Percentiles rank a stretch among this genome's conserved stretches.
Conservation (phyloP, 2,888 invertebrate genomes). For the Agrochola lota region DNA sequence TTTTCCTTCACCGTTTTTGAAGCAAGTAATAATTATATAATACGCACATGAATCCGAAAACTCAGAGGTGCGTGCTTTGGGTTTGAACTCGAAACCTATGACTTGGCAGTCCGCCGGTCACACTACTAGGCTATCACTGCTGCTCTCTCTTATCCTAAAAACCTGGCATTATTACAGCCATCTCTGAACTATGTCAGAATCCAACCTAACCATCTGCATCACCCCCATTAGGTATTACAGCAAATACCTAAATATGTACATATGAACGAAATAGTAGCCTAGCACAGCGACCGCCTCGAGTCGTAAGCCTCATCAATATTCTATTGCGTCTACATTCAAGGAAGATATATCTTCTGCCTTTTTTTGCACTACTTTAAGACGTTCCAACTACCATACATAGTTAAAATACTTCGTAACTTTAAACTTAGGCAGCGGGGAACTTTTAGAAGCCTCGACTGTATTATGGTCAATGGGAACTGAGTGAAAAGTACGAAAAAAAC, state of each 20-base stretch:
- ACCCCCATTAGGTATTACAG: conserved; percentile 51
- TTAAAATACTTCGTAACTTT: conserved; percentile 78
- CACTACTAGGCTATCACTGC: too few species aligned
- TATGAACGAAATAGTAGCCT: conserved; percentile 51
- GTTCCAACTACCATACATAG: conserved; percentile 67
- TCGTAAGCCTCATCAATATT: conserved; percentile 68
- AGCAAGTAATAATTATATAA: too few species aligned
- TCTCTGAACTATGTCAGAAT: background rate
- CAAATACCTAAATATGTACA: conserved; percentile 67
- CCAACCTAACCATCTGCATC: conserved; percentile 21
- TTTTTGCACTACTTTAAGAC: conserved; percentile 65
- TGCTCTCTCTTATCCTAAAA: background rate
- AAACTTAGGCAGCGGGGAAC: conserved; percentile 73
- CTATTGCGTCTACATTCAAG: conserved; percentile 63
- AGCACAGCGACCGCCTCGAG: conserved; percentile 44
- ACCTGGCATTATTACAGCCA: background rate
- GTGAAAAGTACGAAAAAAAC: conserved; percentile 76
- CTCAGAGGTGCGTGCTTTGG: too few species aligned
- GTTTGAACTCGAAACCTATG: too few species aligned
- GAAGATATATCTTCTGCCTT: conserved; percentile 62
- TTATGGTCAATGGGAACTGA: conserved; percentile 79
- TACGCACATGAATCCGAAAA: too few species aligned
- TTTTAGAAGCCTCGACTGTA: conserved; percentile 76
- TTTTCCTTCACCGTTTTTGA: too few species aligned
- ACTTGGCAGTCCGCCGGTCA: too few species aligned